Percentiles rank a stretch among this genome's conserved stretches.
Evolutionary conservation across 2,797 vertebrate species (phyloP).

Genomic region (Sebastes variabilis): DNA sequence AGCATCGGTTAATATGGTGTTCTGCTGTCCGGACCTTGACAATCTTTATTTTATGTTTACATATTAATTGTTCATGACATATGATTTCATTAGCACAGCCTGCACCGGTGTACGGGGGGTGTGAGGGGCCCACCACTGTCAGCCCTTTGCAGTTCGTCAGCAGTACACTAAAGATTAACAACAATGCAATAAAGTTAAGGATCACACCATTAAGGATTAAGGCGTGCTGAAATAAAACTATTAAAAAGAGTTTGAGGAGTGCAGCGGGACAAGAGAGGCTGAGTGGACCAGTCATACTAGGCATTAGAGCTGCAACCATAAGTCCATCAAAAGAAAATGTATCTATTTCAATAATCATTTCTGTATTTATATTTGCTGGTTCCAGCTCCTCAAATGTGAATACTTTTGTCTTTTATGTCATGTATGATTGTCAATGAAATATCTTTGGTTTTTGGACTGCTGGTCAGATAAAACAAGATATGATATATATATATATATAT

Average conservation of each 20-base stretch:
- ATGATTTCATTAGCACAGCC: neutral
- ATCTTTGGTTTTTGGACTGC: neutral
- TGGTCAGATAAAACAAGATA: neutral
- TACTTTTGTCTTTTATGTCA: neutral
- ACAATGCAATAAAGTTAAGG: neutral
- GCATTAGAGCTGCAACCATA: neutral
- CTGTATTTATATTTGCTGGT: neutral
- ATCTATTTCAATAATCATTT: neutral
- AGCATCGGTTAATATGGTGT: conserved; percentile 10
- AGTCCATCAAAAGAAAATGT: neutral
- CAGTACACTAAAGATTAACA: neutral
- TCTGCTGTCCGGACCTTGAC: conserved; percentile 19
- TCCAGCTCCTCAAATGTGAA: neutral
- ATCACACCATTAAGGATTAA: neutral
- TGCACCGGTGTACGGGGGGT: neutral
- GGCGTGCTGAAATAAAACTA: neutral
- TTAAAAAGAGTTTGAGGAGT: neutral
- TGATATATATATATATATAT: no score
- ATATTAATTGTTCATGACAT: neutral
- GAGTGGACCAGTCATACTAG: neutral
- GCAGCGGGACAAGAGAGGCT: neutral
- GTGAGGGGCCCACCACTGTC: neutral
- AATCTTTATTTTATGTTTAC: neutral
- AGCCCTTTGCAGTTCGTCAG: neutral
- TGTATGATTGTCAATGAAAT: neutral